Percentiles rank a stretch among this genome's conserved stretches.
phyloP scores from a whole-genome alignment of 2,888 invertebrate genomes.

The Sminthurinus aureus region DNA sequence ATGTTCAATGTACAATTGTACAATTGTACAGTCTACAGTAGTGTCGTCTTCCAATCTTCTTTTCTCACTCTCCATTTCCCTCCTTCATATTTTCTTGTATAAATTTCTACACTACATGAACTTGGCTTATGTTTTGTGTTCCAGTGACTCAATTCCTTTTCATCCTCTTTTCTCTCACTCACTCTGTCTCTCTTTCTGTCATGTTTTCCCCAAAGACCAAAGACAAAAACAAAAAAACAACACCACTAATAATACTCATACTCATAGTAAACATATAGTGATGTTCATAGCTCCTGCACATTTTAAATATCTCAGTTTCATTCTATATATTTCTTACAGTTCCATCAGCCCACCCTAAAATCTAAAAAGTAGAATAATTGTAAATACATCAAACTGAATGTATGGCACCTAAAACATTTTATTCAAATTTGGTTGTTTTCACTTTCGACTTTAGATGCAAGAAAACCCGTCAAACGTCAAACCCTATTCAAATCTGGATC shows the following conservation, averaged over 20 bases:
- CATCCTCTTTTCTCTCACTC: neutral
- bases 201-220: neutral
- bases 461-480: too few species aligned
- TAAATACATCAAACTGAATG: too few species aligned
- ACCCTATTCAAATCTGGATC: too few species aligned
- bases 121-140: slow-evolving; percentile 16
- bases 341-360: too few species aligned
- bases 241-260: neutral
- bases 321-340: too few species aligned
- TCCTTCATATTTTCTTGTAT: neutral
- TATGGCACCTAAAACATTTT: too few species aligned
- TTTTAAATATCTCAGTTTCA: too few species aligned
- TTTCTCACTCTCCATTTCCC: slow-evolving; percentile 1
- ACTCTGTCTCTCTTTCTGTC: neutral
- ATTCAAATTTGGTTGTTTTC: too few species aligned
- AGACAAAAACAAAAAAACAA: neutral
- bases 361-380: too few species aligned
- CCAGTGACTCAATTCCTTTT: slow-evolving; percentile 34
- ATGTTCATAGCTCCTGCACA: neutral
- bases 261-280: neutral
- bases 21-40: neutral
- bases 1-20: neutral
- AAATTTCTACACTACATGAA: neutral
- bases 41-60: neutral
- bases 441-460: too few species aligned